A percentile compares a stretch with the other conserved stretches of the same genome.
These are phyloP conservation scores for Otus scops DNA, from an alignment of 2,797 vertebrate genomes.

Conservation along the genomic window DNA sequence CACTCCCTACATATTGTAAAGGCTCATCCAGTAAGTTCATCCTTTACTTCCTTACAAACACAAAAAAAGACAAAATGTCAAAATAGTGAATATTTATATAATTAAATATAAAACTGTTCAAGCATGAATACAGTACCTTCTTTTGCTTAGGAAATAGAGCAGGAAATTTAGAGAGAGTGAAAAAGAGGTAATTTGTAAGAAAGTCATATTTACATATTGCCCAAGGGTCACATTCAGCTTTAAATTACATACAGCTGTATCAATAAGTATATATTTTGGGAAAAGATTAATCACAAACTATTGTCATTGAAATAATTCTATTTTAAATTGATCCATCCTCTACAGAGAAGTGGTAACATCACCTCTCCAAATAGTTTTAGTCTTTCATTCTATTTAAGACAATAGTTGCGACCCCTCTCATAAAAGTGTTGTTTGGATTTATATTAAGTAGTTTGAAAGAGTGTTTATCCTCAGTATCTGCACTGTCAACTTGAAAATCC, in stretches of 20 bases:
- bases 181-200: neutral
- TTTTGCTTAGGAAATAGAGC: neutral
- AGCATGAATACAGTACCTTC: neutral
- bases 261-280: neutral
- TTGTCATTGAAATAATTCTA: neutral
- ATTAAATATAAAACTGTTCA: neutral
- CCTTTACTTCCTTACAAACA: neutral
- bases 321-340: neutral
- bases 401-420: neutral
- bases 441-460: neutral
- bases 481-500: neutral
- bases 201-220: neutral
- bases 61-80: neutral
- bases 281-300: neutral
- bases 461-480: neutral
- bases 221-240: neutral
- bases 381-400: neutral
- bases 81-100: neutral
- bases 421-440: neutral
- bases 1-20: neutral
- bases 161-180: neutral
- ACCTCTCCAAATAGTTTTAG: neutral
- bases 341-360: neutral
- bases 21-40: neutral
- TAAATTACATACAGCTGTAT: neutral